Base-by-base conservation (phyloP, 2,113 vertebrate genomes). In the Orycteropus afer region DNA sequence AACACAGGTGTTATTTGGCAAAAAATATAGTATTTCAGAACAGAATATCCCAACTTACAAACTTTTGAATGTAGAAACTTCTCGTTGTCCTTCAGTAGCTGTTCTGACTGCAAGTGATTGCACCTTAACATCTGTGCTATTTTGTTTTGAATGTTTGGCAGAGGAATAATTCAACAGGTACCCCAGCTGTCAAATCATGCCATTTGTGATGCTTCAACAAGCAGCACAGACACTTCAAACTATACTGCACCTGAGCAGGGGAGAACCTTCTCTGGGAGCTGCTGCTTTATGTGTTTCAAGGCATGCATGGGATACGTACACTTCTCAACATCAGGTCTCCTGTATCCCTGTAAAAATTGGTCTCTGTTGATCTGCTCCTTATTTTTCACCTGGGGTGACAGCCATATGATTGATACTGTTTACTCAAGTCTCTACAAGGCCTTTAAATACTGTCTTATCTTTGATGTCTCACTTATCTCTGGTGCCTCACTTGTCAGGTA, bases 321-420 rank as follows among this genome's bases (percentile, higher is more conserved):
- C 88, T 86, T 84, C 76, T 95, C 95, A 92, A 65, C 49, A 59
- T 47, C 23, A 37, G 85, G 53, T 89, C 94, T 95, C 32, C 37
- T 34, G 14, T 74, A 42, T 89, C 67, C 18, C 51, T 96, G 76
- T 17, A 76, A 94, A n/a, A 93, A 84, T 71, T 61, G 57, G 29
- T 93, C 82, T 96, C 74, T 93, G 93, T 25, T 91, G 92, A 94
- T 94, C 76, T 53, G 22, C 84, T 86, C 34, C n/a, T 80, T 63
- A 81, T 86, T 85, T 95, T 59, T 94, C 40, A 73, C 59, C 77
- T 7, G 18, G 8, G 10, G 32, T 95, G 90, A 97, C 94, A 97
- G 69, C 13, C 2, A 34, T 51, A 76, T 97, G 97, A 97, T 95
- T 86, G 96, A 97, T 95, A 37, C 51, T 96, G 55, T 95, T 96